Base-by-base conservation (phyloP, 2,888 invertebrate genomes). In the Heterodera filipjevi region DNA sequence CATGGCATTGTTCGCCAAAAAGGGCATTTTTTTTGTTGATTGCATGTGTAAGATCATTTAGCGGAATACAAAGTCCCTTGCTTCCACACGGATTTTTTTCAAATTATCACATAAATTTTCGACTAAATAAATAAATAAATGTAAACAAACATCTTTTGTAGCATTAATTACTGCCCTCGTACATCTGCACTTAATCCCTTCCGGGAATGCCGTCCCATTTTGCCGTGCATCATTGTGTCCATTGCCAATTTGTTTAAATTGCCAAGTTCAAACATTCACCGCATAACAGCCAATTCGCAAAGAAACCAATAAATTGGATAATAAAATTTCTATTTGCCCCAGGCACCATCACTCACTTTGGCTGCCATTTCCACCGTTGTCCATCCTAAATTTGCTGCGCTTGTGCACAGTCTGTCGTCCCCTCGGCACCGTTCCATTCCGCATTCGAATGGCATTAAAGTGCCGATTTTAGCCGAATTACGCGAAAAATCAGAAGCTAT, bases 351-450 rank as follows among this genome's bases (percentile, higher is more conserved):
- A 3, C 68, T 33, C 33, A 68, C 68, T 68, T 35, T 22, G 35
- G 35, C 81, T 46, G 70, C 76, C 46, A 81, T 77, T 30, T 73
- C 81, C 33, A 78, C 76, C 6, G 39, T 71, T 14, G 81, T 76
- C 81, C 81, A 81, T 5, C 8, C 30, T 22, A 77, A 81, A 44
- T 82, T 70, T 14, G 73, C 64, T 33, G 66, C 66, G 44, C 81
- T 30, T 73, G 64, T 71, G 77, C 27, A 27, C 22, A 10, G 35
- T 78, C 12, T 39, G 32, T 10, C 27, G 12, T 32, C 79, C 79
- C 10, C 77, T 30, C 33, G 68, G 33, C 68, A 32, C 19, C 19
- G 68, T 68, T 3, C 68, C 68, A 22, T 68, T 68, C 19, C 33
- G 22, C 68, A 68, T 35, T 35, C 22, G 33, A 16, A 68, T 35